Evolutionary conservation across 2,797 vertebrate genomes (phyloP).

Genomic region (Falco biarmicus): DNA sequence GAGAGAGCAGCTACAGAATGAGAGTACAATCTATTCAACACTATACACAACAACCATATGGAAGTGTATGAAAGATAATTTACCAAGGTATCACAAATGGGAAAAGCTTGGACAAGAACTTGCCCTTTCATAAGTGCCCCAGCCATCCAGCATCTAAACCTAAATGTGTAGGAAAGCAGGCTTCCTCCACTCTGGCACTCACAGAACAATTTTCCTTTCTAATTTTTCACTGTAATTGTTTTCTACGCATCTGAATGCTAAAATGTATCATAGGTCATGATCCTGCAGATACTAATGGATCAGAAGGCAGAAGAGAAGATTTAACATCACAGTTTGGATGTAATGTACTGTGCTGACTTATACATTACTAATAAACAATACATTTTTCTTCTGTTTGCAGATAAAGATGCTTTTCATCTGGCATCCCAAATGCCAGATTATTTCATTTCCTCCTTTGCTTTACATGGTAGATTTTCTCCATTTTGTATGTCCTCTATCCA

Average conservation of each 20-base stretch:
- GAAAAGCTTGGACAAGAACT: neutral
- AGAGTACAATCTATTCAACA: neutral
- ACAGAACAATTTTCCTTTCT: neutral
- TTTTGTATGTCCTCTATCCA: neutral
- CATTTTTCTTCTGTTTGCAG: neutral
- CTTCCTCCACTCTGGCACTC: neutral
- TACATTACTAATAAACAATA: neutral
- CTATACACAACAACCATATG: neutral
- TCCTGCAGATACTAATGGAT: neutral
- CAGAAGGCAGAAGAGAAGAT: neutral
- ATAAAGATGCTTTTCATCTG: neutral
- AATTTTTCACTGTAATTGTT: neutral
- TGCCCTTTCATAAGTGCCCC: neutral
- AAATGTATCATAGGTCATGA: neutral
- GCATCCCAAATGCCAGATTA: neutral
- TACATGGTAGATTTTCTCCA: neutral
- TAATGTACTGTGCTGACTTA: neutral
- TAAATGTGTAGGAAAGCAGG: neutral
- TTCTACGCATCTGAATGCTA: neutral
- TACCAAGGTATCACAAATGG: neutral
- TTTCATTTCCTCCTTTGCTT: neutral
- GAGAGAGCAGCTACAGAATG: neutral
- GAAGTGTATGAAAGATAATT: neutral
- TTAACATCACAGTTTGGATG: neutral
- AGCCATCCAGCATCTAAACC: neutral